Conservation (phyloP, 2,888 invertebrate species). For the Azorinus chamasolen region DNA sequence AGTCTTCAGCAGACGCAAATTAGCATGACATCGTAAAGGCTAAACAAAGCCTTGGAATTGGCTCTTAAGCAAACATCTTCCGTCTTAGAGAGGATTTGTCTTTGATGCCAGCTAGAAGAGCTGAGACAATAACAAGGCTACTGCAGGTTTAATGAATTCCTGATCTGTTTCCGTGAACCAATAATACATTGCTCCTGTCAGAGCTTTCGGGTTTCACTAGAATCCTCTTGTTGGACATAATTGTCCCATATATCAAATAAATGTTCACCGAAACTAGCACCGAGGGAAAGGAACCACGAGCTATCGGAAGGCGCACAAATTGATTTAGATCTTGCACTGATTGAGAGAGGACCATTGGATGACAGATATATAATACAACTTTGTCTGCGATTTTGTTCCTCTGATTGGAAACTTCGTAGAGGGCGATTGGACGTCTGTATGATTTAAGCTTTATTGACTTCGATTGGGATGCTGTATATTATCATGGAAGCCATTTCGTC, state of each 20-base stretch:
- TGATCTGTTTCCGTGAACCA: no score
- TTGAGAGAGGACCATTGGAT: slow-evolving; percentile 49
- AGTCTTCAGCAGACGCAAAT: no score
- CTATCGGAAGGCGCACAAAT: slow-evolving; percentile 35
- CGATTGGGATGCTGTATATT: neutral
- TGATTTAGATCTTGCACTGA: slow-evolving; percentile 56
- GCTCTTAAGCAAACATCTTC: no score
- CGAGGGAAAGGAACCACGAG: slow-evolving; percentile 35
- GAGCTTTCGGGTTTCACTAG: no score
- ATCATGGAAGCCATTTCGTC: neutral
- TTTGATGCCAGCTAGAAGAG: no score
- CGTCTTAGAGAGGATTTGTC: no score
- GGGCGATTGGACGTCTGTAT: neutral
- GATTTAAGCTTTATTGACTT: slow-evolving; percentile 14
- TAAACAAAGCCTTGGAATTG: no score
- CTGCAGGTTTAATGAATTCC: no score
- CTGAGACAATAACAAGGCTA: no score
- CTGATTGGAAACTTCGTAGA: slow-evolving; percentile 5
- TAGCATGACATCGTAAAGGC: no score
- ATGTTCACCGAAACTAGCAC: slow-evolving; percentile 47
- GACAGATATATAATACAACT: slow-evolving; percentile 31
- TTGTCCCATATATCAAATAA: slow-evolving; percentile 51
- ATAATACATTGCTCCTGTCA: no score
- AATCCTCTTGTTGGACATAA: slow-evolving; percentile 3
- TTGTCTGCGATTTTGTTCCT: slow-evolving; percentile 14